Conservation (phyloP, 1,140 invertebrate species). For the Atopsyche davidsoni region DNA sequence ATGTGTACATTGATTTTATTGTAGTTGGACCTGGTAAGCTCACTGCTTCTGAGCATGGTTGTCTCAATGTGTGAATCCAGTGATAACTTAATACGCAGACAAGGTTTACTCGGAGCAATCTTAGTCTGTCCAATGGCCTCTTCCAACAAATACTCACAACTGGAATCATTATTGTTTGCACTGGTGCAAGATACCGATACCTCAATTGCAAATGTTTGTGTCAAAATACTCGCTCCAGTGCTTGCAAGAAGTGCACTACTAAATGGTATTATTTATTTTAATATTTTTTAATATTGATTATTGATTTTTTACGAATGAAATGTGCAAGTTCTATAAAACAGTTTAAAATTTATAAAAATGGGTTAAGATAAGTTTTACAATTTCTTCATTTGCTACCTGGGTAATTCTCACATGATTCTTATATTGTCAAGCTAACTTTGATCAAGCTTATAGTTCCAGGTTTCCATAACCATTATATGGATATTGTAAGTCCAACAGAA, state of each 20-base stretch:
- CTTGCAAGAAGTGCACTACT: slow-evolving; percentile 41
- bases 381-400: too few relatives aligned
- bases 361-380: too few relatives aligned
- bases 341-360: too few relatives aligned
- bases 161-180: slow-evolving; percentile 44
- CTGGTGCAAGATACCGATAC: slow-evolving; percentile 41
- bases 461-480: too few relatives aligned
- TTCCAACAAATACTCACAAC: slow-evolving; percentile 41
- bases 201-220: slow-evolving; percentile 38
- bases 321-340: too few relatives aligned
- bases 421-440: too few relatives aligned
- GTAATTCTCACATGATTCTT: too few relatives aligned
- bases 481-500: too few relatives aligned
- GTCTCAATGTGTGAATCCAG: slow-evolving; percentile 45
- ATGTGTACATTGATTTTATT: slow-evolving; percentile 16
- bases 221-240: slow-evolving; percentile 40
- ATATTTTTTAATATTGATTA: slow-evolving; percentile 6
- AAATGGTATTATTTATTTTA: slow-evolving; percentile 33
- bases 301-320: too few relatives aligned
- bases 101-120: slow-evolving; percentile 40
- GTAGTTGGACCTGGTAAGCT: slow-evolving; percentile 41
- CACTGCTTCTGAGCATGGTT: slow-evolving; percentile 42
- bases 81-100: slow-evolving; percentile 37
- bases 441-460: too few relatives aligned
- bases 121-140: slow-evolving; percentile 41